Percentiles rank a stretch among this genome's conserved stretches.
These are phyloP conservation scores for Apoda limacodes DNA, from an alignment of 2,888 invertebrate species.

Conservation along the genomic window DNA sequence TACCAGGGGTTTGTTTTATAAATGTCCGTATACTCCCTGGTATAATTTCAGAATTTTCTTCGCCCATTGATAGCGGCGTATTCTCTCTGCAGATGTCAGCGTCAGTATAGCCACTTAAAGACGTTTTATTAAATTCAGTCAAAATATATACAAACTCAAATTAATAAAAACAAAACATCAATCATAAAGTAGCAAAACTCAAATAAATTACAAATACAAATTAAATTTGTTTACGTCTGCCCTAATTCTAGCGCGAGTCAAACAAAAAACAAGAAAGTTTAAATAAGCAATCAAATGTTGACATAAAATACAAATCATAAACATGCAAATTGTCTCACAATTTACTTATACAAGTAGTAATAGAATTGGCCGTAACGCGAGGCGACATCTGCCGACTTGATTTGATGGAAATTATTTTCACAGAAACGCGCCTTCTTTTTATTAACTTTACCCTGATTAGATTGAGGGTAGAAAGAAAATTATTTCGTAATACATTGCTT, in stretches of 20 bases:
- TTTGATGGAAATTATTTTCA: conserved; percentile 47
- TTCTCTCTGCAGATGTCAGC: too few species aligned
- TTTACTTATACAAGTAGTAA: conserved; percentile 61
- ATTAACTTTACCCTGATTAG: conserved; percentile 28
- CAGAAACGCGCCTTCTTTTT: conserved; percentile 22
- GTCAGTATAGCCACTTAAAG: too few species aligned
- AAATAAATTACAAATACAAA: conserved; percentile 21
- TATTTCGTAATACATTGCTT: too few species aligned
- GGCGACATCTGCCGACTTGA: conserved; percentile 49
- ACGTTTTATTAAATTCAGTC: too few species aligned
- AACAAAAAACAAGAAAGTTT: conserved; percentile 36
- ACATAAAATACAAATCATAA: conserved; percentile 32
- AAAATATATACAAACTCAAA: too few species aligned
- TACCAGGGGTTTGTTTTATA: too few species aligned
- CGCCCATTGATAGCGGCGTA: too few species aligned
- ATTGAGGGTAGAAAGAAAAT: conserved; percentile 8
- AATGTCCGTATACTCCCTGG: too few species aligned
- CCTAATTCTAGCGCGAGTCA: too few species aligned
- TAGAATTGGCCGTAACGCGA: conserved; percentile 44
- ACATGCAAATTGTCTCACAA: conserved; percentile 53
- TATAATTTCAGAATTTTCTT: too few species aligned
- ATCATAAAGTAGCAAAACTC: conserved; percentile 7
- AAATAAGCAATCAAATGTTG: conserved; percentile 35
- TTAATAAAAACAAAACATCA: too few species aligned
- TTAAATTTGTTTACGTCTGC: too few species aligned